Base-by-base conservation (phyloP, 2,888 invertebrate genomes). In the Hirtodrosophila confusa region DNA sequence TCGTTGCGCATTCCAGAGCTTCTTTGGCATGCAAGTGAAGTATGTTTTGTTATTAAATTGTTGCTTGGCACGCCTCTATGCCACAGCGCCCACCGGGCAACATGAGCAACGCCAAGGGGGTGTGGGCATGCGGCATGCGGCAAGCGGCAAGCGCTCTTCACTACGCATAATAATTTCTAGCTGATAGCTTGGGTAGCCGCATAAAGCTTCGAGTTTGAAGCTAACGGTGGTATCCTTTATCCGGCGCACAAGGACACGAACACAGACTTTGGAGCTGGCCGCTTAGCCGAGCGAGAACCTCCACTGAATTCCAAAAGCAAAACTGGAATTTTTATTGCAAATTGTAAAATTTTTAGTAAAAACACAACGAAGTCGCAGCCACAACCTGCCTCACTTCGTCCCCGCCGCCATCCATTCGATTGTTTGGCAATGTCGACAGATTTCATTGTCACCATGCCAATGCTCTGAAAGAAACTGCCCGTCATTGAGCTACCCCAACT, bases 31-130 rank as follows among this genome's bases (percentile, higher is more conserved):
- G 86, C 82, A 66, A 78, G 82, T 73, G 71, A 85, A 85, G 87
- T 85, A 87, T 87, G 84, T 85, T 85, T 85, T 85, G 78, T 79
- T 85, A 85, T 85, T 85, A 87, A 85, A 85, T 85, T 85, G 82
- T 85, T 87, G 82, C 66, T 71, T 66, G 79, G 69, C 69, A 75
- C 82, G 75, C 76, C 69, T 58, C 47, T 33, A 33, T 39, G 48
- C 61, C 44, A 27, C 67, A 63, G 49, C 54, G 35, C 60, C 50
- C 56, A 36, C 41, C 4, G 6, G 23, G n/a, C 8, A n/a, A 27
- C 3, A 27, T 6, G 6, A 27, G 27, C 27, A 0, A 27, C 17
- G 17, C 17, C 17, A 6, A 27, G 6, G 27, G 7, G 9, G 8
- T 4, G 31, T 27, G 27, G 31, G 31, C 31, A 8, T 31, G 31